Base-by-base conservation (phyloP, 1,140 invertebrate species). In the Rhysida immarginata region DNA sequence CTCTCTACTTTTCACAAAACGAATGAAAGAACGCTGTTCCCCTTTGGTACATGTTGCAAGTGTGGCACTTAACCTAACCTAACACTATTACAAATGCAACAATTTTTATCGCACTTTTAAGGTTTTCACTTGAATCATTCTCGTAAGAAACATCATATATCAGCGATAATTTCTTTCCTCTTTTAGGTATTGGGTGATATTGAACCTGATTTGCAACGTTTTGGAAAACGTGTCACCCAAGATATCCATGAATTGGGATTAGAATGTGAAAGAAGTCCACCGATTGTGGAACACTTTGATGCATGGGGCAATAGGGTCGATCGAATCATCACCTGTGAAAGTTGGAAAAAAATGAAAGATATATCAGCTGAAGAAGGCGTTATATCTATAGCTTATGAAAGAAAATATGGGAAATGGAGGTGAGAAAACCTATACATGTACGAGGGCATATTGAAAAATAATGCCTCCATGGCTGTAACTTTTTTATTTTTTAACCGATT, bases 291-390 rank as follows among this genome's bases (percentile, higher is more conserved):
- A 45, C 67, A 72, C 29, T 71, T 66, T 59, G 69, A 78, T 67
- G 72, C 77, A 18, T 80, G 79, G 79, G 78, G 78, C 16, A 68
- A 71, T 42, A 59, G 74, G 23, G 60, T 74, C 2, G 77, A 80
- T 63, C 63, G 71, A 55, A 64, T 78, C 2, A 56, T 70, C 43
- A 78, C 76, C 2, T 75, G 72, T 59, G 52, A 66, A 21, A 77
- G 78, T 26, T 81, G 78, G 78, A 70, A 73, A 43, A 62, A 68
- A 58, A 69, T 78, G 68, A 77, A 80, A 59, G 63, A 67, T 21
- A 71, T 81, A 26, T 68, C 76, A 25, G 77, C 79, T 21, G 69
- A 76, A 63, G 78, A 81, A 65, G 78, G 78, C 1, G 63, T 81
- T 0, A 68, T 81, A 49, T 69, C 76, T 1, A 70, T 75, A 57